Evolutionary conservation across 2,888 invertebrate genomes (phyloP), one percentile per base, ranked within the genome.

Genomic region (Lissocephala sabroskyi): DNA sequence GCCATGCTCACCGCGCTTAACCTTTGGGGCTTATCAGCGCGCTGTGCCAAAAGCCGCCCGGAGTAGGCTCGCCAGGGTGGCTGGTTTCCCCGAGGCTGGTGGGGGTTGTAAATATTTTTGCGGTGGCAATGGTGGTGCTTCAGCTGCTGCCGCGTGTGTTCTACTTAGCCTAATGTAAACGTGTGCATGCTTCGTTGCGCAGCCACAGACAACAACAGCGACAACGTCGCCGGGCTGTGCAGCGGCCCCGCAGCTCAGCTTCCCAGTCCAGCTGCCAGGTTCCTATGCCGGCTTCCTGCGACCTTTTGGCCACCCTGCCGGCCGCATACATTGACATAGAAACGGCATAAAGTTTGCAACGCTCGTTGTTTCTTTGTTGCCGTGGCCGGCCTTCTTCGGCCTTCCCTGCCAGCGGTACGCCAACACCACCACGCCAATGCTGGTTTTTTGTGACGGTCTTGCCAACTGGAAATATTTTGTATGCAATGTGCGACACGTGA

Each of bases 111-210:
- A n/a, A n/a, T n/a, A n/a, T n/a, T n/a, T n/a, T n/a, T n/a, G n/a
- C n/a, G n/a, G n/a, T n/a, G n/a, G n/a, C n/a, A n/a, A n/a, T n/a
- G n/a, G n/a, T n/a, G n/a, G n/a, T n/a, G n/a, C n/a, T n/a, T n/a
- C n/a, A n/a, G n/a, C n/a, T n/a, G n/a, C n/a, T n/a, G n/a, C n/a
- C n/a, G 49, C 30, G 35, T 52, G 41, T 70, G 66, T 57, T 73
- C 76, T 71, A 71, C 71, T 71, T 71, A 71, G 71, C 67, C 64
- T 71, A 71, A 71, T 71, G 71, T 71, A 67, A 78, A 59, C 79
- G 49, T 58, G 59, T 78, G 73, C 71, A 78, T 64, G 79, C 48
- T 60, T 78, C 73, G 76, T 62, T 71, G 71, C 26, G 10, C 37
- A 37, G 37, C 17, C 35, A 18, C n/a, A 10, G 41, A 17, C 40